A percentile compares a stretch with the other conserved stretches of the same genome.
phyloP scores from a whole-genome alignment of 2,888 invertebrate genomes.

The Cryptus armator region DNA sequence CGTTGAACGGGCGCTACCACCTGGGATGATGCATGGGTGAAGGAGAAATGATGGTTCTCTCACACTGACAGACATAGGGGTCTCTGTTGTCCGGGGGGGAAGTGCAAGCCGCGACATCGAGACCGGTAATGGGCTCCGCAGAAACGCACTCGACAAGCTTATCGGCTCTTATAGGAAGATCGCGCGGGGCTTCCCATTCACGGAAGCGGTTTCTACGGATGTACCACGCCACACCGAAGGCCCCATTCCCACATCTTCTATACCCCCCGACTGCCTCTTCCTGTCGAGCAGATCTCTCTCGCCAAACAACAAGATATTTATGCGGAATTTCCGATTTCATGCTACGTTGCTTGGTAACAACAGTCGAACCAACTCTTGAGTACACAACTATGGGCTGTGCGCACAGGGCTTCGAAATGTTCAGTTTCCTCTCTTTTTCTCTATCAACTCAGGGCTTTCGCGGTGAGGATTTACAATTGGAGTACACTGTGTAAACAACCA shows the following conservation, averaged over 20 bases:
- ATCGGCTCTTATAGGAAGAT: constrained; percentile 28
- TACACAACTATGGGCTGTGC: neutral
- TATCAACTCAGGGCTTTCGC: neutral
- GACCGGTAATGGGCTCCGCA: constrained; percentile 21
- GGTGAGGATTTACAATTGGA: neutral
- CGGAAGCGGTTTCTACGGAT: constrained; percentile 19
- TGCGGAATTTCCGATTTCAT: constrained; percentile 27
- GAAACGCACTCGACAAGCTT: constrained; percentile 31
- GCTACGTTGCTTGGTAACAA: constrained; percentile 6
- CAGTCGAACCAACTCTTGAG: neutral
- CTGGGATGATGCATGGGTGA: neutral
- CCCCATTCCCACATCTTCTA: neutral
- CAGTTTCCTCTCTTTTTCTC: neutral
- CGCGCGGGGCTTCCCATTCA: neutral
- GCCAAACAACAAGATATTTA: constrained; percentile 38
- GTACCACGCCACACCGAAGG: neutral
- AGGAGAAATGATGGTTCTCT: neutral
- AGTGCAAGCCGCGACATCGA: neutral
- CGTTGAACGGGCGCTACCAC: neutral
- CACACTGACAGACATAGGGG: neutral
- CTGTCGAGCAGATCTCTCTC: constrained; percentile 9
- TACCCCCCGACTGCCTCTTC: neutral
- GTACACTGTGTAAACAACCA: neutral
- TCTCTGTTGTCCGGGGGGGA: neutral
- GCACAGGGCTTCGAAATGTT: neutral